Base-by-base conservation (phyloP, 2,797 vertebrate species). In the Hipposideros larvatus region DNA sequence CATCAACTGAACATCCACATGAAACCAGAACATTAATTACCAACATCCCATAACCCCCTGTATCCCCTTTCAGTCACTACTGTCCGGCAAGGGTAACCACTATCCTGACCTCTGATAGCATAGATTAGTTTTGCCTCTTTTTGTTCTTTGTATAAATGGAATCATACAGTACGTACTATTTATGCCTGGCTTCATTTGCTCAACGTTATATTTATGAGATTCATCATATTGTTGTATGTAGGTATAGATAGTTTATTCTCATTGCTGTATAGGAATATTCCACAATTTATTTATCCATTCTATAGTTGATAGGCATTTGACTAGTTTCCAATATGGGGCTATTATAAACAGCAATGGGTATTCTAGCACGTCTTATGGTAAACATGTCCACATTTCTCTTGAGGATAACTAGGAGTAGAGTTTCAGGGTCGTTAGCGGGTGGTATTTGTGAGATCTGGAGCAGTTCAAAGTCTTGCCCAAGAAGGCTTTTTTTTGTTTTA, bases 141-240 rank as follows among this genome's bases (percentile, higher is more conserved):
- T 21, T 66, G 31, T 94, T 71, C 63, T 59, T 78, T 53, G 78
- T 66, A 79, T 48, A 73, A 88, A 66, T 85, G 41, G 48, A 75
- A 84, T 57, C 74, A 86, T 63, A 57, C 34, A 59, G 80, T 66
- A 26, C 31, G 22, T 41, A 46, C 26, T 34, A 22, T 75, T 89
- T 75, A 85, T 19, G 63, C 63, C 87, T 84, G 43, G 71, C 48
- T 88, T 94, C 66, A 85, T 78, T 94, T 63, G n/a, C n/a, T 90
- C 61, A 90, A 21, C 7, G 4, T 70, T 75, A 31, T 53, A 13
- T 71, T 94, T 78, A 83, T 3, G 68, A 63, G 85, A 57, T 46
- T 79, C 61, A 77, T 78, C 43, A 28, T 70, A 59, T 15, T 89
- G 79, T 46, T 80, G 37, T 43, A 77, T 53, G 37, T 78, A 57